Evolutionary conservation across 2,888 invertebrate genomes (phyloP), one percentile per base, ranked within the genome.

Genomic region (Galerucella calmariensis): DNA sequence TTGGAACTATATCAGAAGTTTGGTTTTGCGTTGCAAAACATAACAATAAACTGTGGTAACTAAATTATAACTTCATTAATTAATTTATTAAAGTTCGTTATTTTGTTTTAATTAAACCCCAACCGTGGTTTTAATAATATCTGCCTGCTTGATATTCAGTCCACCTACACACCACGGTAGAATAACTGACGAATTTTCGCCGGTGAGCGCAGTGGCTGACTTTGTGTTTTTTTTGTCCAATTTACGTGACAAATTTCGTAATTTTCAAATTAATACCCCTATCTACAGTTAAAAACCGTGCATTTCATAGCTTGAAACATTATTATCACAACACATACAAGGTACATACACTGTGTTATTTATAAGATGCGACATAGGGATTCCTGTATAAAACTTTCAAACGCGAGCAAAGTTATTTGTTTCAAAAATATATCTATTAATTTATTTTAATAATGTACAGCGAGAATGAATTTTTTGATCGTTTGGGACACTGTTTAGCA

Each of bases 51-150:
- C 73, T 73, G 70, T 46, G 56, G 53, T 71, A 71, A 67, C 71
- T 16, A 74, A 69, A 67, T 73, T 69, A 73, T 73, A 75, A 69
- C 72, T 74, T 72, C 66, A 74, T 68, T 74, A 75, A 75, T 75
- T 75, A 73, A 73, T 75, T 66, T 67, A 48, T 73, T 70, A 67
- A 75, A 75, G 63, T 73, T 75, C 59, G 72, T 73, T 73, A 75
- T 75, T 73, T 73, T 51, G 61, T 73, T 75, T 69, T 74, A 73
- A 76, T 76, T 73, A 74, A 68, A 69, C 73, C 63, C 44, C 58
- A 16, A 44, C 16, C 27, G 62, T n/a, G 68, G 61, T 67, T 73
- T 72, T 69, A 72, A 72, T 67, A 69, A 63, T 44, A 65, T 59
- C 69, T 67, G 59, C 67, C 69, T 67, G 59, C 67, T 46, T 62